Conservation (phyloP, 2,888 invertebrate species). For the Mesorhabditis spiculigera region DNA sequence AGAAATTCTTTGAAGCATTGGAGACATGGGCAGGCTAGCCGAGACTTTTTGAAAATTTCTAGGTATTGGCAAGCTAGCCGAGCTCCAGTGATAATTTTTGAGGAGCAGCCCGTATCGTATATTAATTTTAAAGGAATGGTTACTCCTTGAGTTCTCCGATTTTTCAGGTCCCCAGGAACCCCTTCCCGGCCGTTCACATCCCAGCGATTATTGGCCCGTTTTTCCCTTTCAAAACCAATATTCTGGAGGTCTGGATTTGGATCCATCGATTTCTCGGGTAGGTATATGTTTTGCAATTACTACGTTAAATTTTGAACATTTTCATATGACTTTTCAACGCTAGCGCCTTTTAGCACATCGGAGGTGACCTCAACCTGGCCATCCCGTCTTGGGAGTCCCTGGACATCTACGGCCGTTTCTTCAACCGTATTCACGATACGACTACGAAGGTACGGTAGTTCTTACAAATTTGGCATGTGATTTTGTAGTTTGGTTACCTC, state of each 20-base stretch:
- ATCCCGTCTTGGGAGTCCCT: conserved; percentile 48
- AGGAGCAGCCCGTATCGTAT: no score
- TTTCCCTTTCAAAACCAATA: conserved; percentile 48
- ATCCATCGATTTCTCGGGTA: conserved; percentile 46
- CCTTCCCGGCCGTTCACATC: conserved; percentile 41
- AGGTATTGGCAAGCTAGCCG: no score
- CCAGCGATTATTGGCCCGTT: conserved; percentile 46
- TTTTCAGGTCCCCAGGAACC: conserved; percentile 44
- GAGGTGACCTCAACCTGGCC: conserved; percentile 47
- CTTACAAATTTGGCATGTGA: neutral
- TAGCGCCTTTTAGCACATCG: conserved; percentile 36
- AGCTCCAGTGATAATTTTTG: no score
- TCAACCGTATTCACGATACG: conserved; percentile 37
- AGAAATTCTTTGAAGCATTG: neutral
- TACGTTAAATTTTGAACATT: neutral
- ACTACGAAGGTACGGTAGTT: conserved; percentile 26
- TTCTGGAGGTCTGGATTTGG: conserved; percentile 45
- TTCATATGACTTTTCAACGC: neutral
- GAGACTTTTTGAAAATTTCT: no score
- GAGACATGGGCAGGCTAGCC: no score
- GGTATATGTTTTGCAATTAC: neutral
- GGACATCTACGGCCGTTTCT: conserved; percentile 44
- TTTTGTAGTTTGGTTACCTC: conserved; percentile 36
- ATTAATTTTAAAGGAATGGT: neutral
- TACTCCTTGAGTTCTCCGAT: neutral